Percentiles rank a stretch among this genome's conserved stretches.
phyloP scores from a whole-genome alignment of 2,888 invertebrate genomes.

The Phymatocera aterrima region DNA sequence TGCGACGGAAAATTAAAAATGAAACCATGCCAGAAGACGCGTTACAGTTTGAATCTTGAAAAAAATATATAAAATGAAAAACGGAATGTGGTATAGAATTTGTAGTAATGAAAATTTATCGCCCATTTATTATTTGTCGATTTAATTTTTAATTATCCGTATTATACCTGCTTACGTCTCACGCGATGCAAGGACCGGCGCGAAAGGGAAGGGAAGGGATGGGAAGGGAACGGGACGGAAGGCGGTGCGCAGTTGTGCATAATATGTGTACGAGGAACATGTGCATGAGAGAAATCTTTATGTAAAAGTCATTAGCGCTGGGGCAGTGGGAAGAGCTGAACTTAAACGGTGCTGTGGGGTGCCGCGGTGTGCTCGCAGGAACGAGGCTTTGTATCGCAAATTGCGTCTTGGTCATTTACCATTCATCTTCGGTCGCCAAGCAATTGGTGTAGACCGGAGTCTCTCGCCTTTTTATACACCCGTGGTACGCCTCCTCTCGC shows the following conservation, averaged over 20 bases:
- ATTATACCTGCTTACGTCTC: background rate
- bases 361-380: background rate
- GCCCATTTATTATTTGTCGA: background rate
- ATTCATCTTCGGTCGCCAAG: slow-evolving; percentile 34
- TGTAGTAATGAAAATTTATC: background rate
- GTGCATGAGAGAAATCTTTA: background rate
- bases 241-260: background rate
- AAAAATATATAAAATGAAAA: no score
- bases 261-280: background rate
- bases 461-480: slow-evolving; percentile 7
- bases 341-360: background rate
- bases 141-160: background rate
- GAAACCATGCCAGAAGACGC: no score
- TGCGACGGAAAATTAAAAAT: no score
- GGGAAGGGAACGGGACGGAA: no score
- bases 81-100: background rate
- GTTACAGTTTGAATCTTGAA: no score
- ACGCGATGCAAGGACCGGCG: background rate
- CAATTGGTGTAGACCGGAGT: slow-evolving; percentile 20
- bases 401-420: slow-evolving; percentile 27
- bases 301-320: slow-evolving; percentile 23
- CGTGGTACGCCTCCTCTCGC: background rate
- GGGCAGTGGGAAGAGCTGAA: background rate
- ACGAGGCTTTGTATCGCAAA: slow-evolving; percentile 30
- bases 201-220: no score